A percentile compares a stretch with the other conserved stretches of the same genome.
These are phyloP conservation scores for Prosopocoilus inquinatus DNA, from an alignment of 2,888 invertebrate genomes.

Conservation along the genomic window DNA sequence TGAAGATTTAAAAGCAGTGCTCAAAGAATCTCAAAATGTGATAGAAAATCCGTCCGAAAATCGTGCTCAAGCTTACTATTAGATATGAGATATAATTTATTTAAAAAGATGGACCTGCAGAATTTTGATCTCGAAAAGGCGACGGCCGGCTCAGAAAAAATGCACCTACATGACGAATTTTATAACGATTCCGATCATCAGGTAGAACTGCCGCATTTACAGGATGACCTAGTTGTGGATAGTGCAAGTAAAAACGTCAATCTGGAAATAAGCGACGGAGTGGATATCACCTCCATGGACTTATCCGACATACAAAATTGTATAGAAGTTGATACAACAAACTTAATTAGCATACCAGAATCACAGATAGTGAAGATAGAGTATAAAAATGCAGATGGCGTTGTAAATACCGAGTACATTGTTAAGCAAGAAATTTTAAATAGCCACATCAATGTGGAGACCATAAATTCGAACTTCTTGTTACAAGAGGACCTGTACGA, in stretches of 20 bases:
- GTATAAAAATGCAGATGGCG: constrained; percentile 42
- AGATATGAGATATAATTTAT: constrained; percentile 1
- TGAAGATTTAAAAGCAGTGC: no score
- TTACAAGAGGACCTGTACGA: constrained; percentile 36
- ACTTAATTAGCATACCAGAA: constrained; percentile 40
- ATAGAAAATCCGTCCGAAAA: constrained; percentile 1
- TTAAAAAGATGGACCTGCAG: not conserved
- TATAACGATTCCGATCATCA: no score
- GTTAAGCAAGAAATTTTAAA: constrained; percentile 38
- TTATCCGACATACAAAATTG: constrained; percentile 29
- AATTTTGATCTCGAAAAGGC: no score
- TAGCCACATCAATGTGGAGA: constrained; percentile 1
- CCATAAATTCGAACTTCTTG: constrained; percentile 22
- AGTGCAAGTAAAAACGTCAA: no score
- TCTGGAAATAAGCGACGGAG: no score
- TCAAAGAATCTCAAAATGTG: not conserved
- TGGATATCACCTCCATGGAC: constrained; percentile 2
- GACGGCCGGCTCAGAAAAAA: no score
- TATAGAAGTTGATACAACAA: constrained; percentile 39
- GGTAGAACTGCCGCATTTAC: no score
- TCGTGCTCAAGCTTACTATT: not conserved
- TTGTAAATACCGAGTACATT: constrained; percentile 45
- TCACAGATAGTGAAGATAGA: constrained; percentile 46
- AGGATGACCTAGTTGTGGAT: not conserved
- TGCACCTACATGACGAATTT: no score